Conservation (phyloP, 2,113 vertebrate genomes). For the Dromas ardeola region DNA sequence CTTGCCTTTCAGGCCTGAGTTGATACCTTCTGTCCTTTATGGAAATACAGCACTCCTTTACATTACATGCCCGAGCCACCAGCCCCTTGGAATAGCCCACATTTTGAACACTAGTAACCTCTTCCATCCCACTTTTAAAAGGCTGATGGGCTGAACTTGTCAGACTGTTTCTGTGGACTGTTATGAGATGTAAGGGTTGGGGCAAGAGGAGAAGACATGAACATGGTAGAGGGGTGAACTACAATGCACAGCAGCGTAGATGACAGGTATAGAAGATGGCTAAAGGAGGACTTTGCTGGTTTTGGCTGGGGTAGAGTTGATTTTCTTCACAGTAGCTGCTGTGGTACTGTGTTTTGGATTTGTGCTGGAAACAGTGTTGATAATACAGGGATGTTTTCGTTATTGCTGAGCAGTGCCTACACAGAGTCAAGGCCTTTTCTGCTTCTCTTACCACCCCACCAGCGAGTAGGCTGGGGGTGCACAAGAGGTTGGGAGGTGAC, state of each 20-base stretch:
- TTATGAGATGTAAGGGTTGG: fast-evolving
- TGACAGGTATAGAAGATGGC: neutral
- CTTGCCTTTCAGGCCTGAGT: neutral
- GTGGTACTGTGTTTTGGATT: neutral
- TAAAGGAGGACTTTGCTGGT: neutral
- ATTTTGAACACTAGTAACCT: neutral
- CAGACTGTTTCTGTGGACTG: neutral
- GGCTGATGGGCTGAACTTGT: neutral
- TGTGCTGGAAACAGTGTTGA: neutral
- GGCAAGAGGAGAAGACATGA: neutral
- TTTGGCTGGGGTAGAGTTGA: neutral
- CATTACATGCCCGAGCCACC: neutral
- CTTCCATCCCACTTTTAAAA: neutral
- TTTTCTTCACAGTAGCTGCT: neutral
- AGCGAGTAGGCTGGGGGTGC: neutral
- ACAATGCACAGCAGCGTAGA: neutral
- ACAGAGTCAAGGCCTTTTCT: neutral
- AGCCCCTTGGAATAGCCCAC: neutral
- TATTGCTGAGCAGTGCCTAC: neutral
- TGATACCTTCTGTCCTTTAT: neutral
- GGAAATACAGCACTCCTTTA: neutral
- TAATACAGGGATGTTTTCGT: neutral
- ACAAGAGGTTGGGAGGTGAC: neutral
- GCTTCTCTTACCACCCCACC: neutral
- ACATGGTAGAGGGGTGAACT: neutral